Evolutionary conservation across 2,797 vertebrate species (phyloP), one percentile per base, ranked within the genome.

Genomic region (Trematomus bernacchii): DNA sequence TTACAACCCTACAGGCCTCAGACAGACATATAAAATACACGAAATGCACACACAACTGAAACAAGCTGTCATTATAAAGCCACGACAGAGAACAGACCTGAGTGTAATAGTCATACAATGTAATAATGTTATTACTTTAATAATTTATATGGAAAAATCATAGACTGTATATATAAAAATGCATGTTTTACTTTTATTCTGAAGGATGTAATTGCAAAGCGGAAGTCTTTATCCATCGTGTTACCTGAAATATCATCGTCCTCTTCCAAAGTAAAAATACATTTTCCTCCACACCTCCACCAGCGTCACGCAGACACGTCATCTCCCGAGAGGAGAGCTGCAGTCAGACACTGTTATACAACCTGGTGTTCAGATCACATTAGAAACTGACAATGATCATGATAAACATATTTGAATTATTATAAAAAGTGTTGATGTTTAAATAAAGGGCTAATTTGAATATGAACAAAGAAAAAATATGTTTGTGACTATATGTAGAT

Each of bases 261-360:
- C 30, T 67, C 64, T 14, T 73, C 48, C 55, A 51, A 51, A 71
- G 55, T 71, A 85, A 67, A 90, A 85, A 83, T 84, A 85, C 0
- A 70, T 50, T 73, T 76, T 42, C 44, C 30, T 76, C 70, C 85
- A 71, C 79, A 81, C 76, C 80, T 82, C 74, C 63, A 68, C 71
- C 66, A 71, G 48, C 89, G 80, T 89, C 87, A 84, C 66, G 42
- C 37, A 23, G 10, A 69, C 33, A 78, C 87, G 87, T 91, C 87
- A 91, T 40, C 48, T 30, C 3, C 30, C 50, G 16, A 16, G 13
- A 78, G 19, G 68, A 68, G 7, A 65, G 33, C 61, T 5, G 12
- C 6, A 57, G 27, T 16, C 11, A 8, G 46, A 46, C n/a, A 64
- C n/a, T 23, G 18, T 47, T 48, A 33, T 33, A 6, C 47, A 48